Base-by-base conservation (phyloP, 23 tunicate species). In the Clavelina lepadiformis region DNA sequence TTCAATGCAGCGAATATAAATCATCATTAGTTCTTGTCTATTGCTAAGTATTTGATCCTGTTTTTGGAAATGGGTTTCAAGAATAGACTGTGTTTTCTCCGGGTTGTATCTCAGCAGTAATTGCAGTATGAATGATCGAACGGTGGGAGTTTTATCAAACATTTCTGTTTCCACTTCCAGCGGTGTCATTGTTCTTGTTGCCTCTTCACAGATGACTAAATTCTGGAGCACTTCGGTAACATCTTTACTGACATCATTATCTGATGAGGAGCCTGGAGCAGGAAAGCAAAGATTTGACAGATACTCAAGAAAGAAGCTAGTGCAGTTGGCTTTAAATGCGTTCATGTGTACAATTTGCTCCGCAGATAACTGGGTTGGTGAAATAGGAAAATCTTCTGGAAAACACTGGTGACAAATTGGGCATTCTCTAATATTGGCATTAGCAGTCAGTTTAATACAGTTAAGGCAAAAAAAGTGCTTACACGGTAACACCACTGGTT, bases 401-500 rank as follows among this genome's bases (percentile, higher is more conserved):
- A 83, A 34, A 36, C 51, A 46, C 2, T 35, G 38, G n/a, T 58
- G 38, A 63, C 91, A 82, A 1, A 34, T 36, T 5, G 81, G 76
- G 47, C 91, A 82, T 31, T 67, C 27, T 0, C 37, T 28, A 32
- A 30, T 50, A 19, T 28, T 26, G 28, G 65, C 8, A 20, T 33
- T 31, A 3, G 68, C 28, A 21, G 51, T 29, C 1, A 53, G 21
- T 20, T 51, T 24, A 41, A 68, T 50, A 54, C 91, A 82, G 15
- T 51, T 20, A 33, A 30, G 0, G 36, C 93, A 84, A 37, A 56
- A 46, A 29, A 56, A 71, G 46, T 77, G 79, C 7, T 55, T 38
- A 46, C 93, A 84, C 38, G 78, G 93, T 2, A 84, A 31, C 6
- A 84, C 31, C 8, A 69, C 82, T 1, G 93, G 93, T 23, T 76